Base-by-base conservation (phyloP, 1,140 invertebrate species). In the Acromyrmex echinatior region DNA sequence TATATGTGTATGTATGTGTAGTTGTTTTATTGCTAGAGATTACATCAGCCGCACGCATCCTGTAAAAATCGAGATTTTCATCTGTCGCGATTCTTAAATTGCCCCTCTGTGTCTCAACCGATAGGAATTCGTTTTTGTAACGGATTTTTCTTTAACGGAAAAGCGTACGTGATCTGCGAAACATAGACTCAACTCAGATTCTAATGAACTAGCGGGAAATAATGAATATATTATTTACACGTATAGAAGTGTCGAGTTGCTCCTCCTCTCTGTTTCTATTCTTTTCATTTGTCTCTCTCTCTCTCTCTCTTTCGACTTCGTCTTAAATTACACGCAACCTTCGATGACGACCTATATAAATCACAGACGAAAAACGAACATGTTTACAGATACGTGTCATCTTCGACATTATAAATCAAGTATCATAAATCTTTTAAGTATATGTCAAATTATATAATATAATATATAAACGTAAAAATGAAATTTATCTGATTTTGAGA, bases 111-210 rank as follows among this genome's bases (percentile, higher is more conserved):
- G 1, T 66, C 16, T 49, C 6, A 21, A 10, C 12, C 14, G 6
- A 39, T 78, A 16, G 28, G 56, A 71, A 73, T 81, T 28, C 28
- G 39, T 28, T 70, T 53, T n/a, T 28, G n/a, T 49, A 78, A 78
- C 49, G 25, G 25, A 68, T 63, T 88, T 58, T 63, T 76, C 39
- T 71, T 73, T 58, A 86, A 79, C 16, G 35, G 21, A 79, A 51
- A 78, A 56, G 1, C 25, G 25, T 25, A 88, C 81, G 87, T 89
- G 87, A 89, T 86, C 39, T 66, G 28, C 28, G 76, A 88, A 87
- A 88, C 76, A 85, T 87, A 2, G 21, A 18, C 28, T 49, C 16
- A 18, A 79, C n/a, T 56, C 31, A 18, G 65, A 68, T 21, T 56
- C 25, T 25, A 18, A 51, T 31, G 16, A 35, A n/a, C 39, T 86